Evolutionary conservation across 2,888 invertebrate species (phyloP).

Genomic region (Choristoneura rosaceana): DNA sequence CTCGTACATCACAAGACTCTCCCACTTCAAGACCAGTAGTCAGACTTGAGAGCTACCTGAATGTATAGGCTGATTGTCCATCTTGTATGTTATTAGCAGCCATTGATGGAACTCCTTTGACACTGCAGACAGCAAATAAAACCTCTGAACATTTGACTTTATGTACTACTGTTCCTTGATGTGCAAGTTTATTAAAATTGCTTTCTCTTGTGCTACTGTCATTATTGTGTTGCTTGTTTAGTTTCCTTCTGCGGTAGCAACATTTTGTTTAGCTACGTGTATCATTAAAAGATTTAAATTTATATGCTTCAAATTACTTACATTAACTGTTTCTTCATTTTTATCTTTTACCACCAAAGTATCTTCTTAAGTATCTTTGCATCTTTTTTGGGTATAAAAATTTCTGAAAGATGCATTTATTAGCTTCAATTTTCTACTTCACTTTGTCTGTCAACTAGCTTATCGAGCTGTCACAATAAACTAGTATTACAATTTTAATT

Average conservation of each 20-base stretch:
- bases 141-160: constrained; percentile 31
- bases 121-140: constrained; percentile 31
- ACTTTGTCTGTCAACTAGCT: background rate
- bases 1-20: constrained; percentile 4
- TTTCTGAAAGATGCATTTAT: background rate
- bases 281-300: background rate
- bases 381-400: background rate
- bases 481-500: background rate
- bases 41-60: constrained; percentile 25
- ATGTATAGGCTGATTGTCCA: constrained; percentile 42
- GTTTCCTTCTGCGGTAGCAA: background rate
- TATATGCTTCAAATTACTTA: too few species aligned
- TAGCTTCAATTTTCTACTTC: background rate
- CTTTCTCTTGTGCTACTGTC: background rate
- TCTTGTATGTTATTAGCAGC: constrained; percentile 34
- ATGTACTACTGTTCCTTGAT: constrained; percentile 35
- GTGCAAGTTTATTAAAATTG: constrained; percentile 9
- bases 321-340: too few species aligned
- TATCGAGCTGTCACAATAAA: background rate
- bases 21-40: constrained; percentile 45
- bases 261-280: background rate
- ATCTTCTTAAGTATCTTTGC: too few species aligned
- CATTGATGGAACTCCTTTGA: constrained; percentile 33
- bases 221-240: background rate
- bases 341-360: too few species aligned